Percentiles rank a stretch among this genome's conserved stretches.
Evolutionary conservation across 2,888 invertebrate species (phyloP).

Genomic region (Hecatera dysodea): DNA sequence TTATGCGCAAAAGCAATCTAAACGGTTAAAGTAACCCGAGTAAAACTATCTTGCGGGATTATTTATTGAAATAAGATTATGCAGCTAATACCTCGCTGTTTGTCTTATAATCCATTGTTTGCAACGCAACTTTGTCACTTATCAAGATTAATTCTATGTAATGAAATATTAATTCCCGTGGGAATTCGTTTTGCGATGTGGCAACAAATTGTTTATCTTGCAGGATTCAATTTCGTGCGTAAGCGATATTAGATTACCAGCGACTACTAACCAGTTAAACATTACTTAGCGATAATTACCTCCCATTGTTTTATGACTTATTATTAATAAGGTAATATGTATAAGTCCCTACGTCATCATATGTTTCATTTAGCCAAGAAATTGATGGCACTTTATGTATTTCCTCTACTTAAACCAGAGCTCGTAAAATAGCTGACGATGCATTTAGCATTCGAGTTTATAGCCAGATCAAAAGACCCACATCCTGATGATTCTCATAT

Average conservation of each 20-base stretch:
- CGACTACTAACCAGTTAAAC: constrained; percentile 3
- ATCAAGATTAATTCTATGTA: constrained; percentile 60
- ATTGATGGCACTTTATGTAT: not conserved
- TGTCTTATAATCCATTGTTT: constrained; percentile 57
- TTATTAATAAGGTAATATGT: not conserved
- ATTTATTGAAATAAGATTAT: constrained; percentile 60
- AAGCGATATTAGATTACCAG: constrained; percentile 51
- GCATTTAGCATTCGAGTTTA: constrained; percentile 21
- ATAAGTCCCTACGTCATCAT: not conserved
- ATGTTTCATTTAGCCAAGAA: not conserved
- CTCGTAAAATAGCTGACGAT: constrained; percentile 23
- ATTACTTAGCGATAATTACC: constrained; percentile 27
- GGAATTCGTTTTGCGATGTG: constrained; percentile 50
- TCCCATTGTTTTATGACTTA: constrained; percentile 26
- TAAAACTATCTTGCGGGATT: constrained; percentile 50
- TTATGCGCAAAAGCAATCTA: constrained; percentile 62
- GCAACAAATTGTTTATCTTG: constrained; percentile 41
- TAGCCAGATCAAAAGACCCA: constrained; percentile 27
- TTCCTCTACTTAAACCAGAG: constrained; percentile 10
- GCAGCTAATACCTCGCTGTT: constrained; percentile 35
- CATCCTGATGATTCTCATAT: constrained; percentile 12
- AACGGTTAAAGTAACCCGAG: constrained; percentile 37
- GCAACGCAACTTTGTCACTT: constrained; percentile 45
- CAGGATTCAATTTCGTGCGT: constrained; percentile 47
- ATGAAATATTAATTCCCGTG: constrained; percentile 61